Base-by-base conservation (phyloP, 2,797 vertebrate genomes). In the Apogon hyalosoma region DNA sequence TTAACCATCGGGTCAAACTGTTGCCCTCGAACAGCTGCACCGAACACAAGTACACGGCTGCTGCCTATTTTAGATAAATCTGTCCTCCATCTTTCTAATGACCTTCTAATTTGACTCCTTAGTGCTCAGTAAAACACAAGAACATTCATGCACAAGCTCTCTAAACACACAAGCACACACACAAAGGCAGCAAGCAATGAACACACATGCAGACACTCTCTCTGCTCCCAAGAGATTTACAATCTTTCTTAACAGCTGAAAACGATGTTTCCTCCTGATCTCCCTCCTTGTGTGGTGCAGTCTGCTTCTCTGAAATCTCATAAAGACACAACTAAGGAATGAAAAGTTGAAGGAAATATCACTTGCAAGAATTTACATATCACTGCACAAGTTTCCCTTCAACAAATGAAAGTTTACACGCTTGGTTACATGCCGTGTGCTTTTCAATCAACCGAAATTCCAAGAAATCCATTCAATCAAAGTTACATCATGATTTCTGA, bases 191-290 rank as follows among this genome's bases (percentile, higher is more conserved):
- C 1, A 6, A 28, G 19, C 50, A 15, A 16, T 36, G 45, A 14
- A 53, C 45, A 46, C 36, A 56, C 45, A 39, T 11, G 14, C 19
- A 42, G 13, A 52, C 6, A 6, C 77, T 70, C 54, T 40, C 43
- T 16, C 46, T 4, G 40, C 40, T 70, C 80, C 79, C 60, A 40
- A 16, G 63, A 63, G 73, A 75, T 6, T 52, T 42, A 46, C 16
- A 5, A 45, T 68, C 68, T 58, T 36, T 62, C 53, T 41, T 65
- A 14, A 58, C 63, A 73, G 53, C 51, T 21, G 11, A 63, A 78
- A 84, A 65, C 51, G 21, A 69, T 69, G 53, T 74, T 87, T 84
- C 14, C 16, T 73, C 52, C 64, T 75, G 51, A 77, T 82, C 45
- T 72, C 55, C 38, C 52, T 73, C 39, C 47, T 63, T 48, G 7